Base-by-base conservation (phyloP, 2,113 vertebrate genomes). In the Hippolais icterina region DNA sequence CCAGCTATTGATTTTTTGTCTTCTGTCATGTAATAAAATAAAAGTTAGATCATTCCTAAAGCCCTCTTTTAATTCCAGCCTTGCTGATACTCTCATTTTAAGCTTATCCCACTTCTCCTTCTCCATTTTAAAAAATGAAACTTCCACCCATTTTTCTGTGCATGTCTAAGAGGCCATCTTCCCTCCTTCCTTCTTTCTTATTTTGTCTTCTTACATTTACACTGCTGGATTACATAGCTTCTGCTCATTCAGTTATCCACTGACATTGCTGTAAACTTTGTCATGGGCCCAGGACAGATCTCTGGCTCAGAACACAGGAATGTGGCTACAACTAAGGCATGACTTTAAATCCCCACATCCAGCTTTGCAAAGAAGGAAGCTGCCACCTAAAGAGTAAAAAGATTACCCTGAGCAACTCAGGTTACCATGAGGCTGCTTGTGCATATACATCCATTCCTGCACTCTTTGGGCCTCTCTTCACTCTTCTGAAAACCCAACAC, bases 1-100 rank as follows among this genome's bases (percentile, higher is more conserved):
- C 98, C 94, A 95, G 93, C 96, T 96, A 97, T 97, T 96, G 97
- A 98, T 98, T 97, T 98, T 97, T 97, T 97, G 96, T 90, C 97
- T 97, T 96, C 96, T 95, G 91, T 91, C 95, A 97, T 96, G 98
- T 97, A 98, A 98, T 98, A 98, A 98, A 97, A 97, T 96, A 97
- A 96, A 97, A 95, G 68, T 97, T 97, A 97, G 96, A 91, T 97
- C 96, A 90, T 94, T 96, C 90, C 76, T 96, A 87, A 79, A 83
- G 94, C 95, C 90, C 82, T 96, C 74, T 97, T 97, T 95, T 93
- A 96, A 95, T 97, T 95, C 70, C 39, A 96, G 91, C 61, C 61
- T 84, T 93, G 87, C 71, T 68, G 85, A 61, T 94, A 78, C 85
- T 66, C 94, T 91, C 37, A 53, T 88, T 94, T 94, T 72, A 93